A percentile compares a stretch with the other conserved stretches of the same genome.
phyloP scores from a whole-genome alignment of 2,797 vertebrate genomes.

The Myripristis murdjan region DNA sequence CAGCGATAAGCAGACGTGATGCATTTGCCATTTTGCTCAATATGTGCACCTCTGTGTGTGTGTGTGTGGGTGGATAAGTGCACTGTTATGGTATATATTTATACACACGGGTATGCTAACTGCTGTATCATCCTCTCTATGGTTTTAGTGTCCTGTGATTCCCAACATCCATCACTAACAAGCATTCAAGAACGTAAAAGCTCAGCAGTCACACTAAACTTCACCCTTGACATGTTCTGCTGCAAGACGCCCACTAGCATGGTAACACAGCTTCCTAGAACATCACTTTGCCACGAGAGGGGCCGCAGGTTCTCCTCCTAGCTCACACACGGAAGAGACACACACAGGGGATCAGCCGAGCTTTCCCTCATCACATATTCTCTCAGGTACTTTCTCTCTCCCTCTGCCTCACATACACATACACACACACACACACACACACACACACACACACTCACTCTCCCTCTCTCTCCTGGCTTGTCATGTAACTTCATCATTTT shows the following conservation, averaged over 20 bases:
- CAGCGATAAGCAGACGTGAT: conserved; percentile 43
- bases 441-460: no score
- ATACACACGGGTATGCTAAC: conserved; percentile 44
- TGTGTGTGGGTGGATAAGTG: conserved; percentile 7
- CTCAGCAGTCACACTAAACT: conserved; percentile 53
- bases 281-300: conserved; percentile 23
- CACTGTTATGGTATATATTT: conserved; percentile 2
- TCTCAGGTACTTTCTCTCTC: conserved; percentile 24
- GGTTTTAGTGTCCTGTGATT: neutral
- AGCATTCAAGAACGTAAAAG: conserved; percentile 61
- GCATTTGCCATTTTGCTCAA: conserved; percentile 21
- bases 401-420: conserved; percentile 18
- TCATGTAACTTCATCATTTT: conserved; percentile 52
- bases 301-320: conserved; percentile 21
- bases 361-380: conserved; percentile 26
- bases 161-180: conserved; percentile 58
- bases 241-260: conserved; percentile 58
- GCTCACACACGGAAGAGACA: conserved; percentile 13
- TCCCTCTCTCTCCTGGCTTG: neutral
- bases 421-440: no score
- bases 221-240: conserved; percentile 60
- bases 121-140: conserved; percentile 31
- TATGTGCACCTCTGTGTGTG: conserved; percentile 12
- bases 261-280: conserved; percentile 33
- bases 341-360: conserved; percentile 30